Evolutionary conservation across 1,140 invertebrate species (phyloP).

Genomic region (Hylaeus anthracinus): DNA sequence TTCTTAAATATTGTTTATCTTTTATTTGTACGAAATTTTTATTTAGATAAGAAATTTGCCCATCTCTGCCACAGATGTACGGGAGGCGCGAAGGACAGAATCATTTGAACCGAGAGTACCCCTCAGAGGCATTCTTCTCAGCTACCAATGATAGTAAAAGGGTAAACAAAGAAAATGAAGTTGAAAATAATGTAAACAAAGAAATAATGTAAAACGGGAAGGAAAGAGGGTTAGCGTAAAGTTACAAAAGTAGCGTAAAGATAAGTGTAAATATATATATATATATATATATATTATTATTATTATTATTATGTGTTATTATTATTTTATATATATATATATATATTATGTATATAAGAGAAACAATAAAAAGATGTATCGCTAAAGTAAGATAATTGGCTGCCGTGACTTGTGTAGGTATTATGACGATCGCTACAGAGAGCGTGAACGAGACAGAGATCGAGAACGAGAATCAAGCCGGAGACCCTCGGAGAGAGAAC

Average conservation of each 20-base stretch:
- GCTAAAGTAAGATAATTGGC: conserved; percentile 71
- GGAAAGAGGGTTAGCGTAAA: background rate
- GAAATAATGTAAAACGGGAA: background rate
- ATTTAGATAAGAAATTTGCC: too few relatives aligned
- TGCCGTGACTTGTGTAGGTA: conserved; percentile 83
- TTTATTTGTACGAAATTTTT: too few relatives aligned
- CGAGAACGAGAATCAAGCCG: conserved; percentile 78
- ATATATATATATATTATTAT: too few relatives aligned
- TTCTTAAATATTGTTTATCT: too few relatives aligned
- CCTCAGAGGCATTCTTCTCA: too few relatives aligned
- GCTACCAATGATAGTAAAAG: too few relatives aligned
- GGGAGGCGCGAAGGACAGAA: too few relatives aligned
- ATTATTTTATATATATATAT: too few relatives aligned
- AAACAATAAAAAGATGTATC: conserved; percentile 31
- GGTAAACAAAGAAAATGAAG: too few relatives aligned
- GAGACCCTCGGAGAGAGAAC: conserved; percentile 79
- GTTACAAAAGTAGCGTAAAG: background rate
- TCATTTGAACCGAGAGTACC: too few relatives aligned
- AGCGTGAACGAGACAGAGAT: conserved; percentile 82
- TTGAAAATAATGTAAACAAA: background rate
- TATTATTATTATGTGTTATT: too few relatives aligned
- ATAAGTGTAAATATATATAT: conserved; percentile 21
- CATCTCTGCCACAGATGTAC: too few relatives aligned
- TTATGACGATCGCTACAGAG: conserved; percentile 91
- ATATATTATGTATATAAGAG: background rate